A percentile compares a stretch with the other conserved stretches of the same genome.
Evolutionary conservation across 2,888 invertebrate species (phyloP).

Genomic region (Rugalucina vietnamica): DNA sequence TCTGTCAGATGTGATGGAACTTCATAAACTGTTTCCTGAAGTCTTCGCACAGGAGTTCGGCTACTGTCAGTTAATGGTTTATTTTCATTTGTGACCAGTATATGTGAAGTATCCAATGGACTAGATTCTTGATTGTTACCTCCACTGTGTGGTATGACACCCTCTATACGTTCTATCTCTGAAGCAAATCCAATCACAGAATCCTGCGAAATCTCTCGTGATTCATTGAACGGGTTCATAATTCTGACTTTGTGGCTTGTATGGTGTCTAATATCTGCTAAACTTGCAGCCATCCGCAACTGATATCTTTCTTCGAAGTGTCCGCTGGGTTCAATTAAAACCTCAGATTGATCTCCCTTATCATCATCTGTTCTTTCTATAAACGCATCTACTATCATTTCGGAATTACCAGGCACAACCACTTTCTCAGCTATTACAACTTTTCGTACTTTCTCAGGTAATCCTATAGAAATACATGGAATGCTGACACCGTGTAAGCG

Average conservation of each 20-base stretch:
- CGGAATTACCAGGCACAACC: background rate
- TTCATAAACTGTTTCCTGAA: background rate
- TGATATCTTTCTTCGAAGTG: background rate
- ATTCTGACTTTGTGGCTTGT: background rate
- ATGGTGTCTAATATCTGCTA: background rate
- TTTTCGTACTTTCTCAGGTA: background rate
- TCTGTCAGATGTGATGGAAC: no score
- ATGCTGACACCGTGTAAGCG: background rate
- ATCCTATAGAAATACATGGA: background rate
- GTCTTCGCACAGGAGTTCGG: background rate
- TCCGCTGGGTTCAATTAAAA: background rate
- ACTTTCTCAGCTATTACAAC: background rate
- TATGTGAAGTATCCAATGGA: no score
- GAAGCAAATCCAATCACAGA: constrained; percentile 7
- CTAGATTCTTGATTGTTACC: no score
- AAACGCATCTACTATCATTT: no score
- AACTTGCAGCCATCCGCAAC: background rate
- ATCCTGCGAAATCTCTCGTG: background rate
- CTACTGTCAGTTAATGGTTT: no score
- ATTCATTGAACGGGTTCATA: background rate
- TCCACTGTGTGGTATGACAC: no score
- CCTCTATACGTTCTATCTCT: background rate
- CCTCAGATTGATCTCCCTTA: background rate
- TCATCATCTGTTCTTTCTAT: background rate
- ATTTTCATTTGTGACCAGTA: no score